These are phyloP conservation scores for Sula dactylatra DNA, from an alignment of 2,113 vertebrate genomes.

Conservation along the genomic window DNA sequence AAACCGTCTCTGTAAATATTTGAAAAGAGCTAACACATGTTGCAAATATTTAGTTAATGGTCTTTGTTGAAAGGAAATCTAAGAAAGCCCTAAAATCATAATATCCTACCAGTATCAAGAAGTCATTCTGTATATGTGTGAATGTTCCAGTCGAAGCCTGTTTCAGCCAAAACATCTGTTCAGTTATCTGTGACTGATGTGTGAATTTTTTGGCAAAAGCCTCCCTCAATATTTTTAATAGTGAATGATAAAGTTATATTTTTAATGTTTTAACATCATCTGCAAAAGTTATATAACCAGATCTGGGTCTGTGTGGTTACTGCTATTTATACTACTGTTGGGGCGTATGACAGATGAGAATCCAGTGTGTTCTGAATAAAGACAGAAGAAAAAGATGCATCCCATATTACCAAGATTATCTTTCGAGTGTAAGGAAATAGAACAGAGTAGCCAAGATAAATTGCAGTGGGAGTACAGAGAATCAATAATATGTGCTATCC, in stretches of 20 bases:
- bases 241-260: background rate
- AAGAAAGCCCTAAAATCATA: background rate
- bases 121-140: background rate
- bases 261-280: background rate
- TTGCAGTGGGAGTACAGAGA: background rate
- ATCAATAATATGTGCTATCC: background rate
- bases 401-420: background rate
- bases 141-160: background rate
- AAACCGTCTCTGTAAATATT: slow-evolving; percentile 18
- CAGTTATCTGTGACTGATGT: background rate
- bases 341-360: background rate
- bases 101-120: background rate
- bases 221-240: background rate
- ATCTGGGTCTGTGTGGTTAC: background rate
- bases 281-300: background rate
- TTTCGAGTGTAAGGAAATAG: background rate
- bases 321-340: background rate
- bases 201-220: background rate
- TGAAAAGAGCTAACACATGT: background rate
- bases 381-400: background rate
- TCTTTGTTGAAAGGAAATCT: background rate
- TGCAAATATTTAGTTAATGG: slow-evolving; percentile 1
- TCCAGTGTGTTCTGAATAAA: background rate
- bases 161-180: background rate
- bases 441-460: background rate